A percentile compares a stretch with the other conserved stretches of the same genome.
phyloP scores from a whole-genome alignment of 2,113 vertebrate species.

The Siniperca chuatsi region DNA sequence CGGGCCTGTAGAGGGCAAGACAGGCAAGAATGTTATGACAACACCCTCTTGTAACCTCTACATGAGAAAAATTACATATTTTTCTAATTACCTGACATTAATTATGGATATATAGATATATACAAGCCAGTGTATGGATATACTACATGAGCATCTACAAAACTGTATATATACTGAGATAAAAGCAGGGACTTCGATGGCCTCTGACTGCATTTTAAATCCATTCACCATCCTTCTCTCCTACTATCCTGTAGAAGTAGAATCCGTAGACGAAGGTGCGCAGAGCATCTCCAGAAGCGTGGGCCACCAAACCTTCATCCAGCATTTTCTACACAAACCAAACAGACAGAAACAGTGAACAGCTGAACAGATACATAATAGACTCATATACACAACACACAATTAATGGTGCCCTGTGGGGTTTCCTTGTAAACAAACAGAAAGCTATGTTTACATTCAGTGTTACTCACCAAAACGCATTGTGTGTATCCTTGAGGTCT shows the following conservation, averaged over 20 bases:
- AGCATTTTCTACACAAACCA: constrained; percentile 92
- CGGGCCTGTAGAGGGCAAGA: constrained; percentile 46
- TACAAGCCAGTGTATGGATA: neutral
- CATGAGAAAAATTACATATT: neutral
- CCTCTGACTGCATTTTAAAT: neutral
- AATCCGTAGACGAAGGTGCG: constrained; percentile 96
- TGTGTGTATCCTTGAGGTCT: too few species aligned
- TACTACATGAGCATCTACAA: neutral
- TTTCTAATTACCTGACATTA: neutral
- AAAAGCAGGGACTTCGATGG: neutral
- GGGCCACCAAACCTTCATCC: constrained; percentile 93
- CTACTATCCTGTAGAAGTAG: constrained; percentile 95
- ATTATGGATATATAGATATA: neutral
- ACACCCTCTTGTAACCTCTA: neutral
- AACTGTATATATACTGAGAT: neutral
- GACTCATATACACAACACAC: neutral
- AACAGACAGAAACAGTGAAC: neutral
- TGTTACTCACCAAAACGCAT: neutral
- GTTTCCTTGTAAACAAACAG: neutral
- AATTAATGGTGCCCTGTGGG: too few species aligned
- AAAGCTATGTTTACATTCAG: neutral
- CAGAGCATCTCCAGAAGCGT: constrained; percentile 95
- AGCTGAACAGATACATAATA: neutral
- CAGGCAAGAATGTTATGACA: neutral
- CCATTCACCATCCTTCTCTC: constrained; percentile 90